Evolutionary conservation across 2,797 vertebrate genomes (phyloP), one percentile per base, ranked within the genome.

Genomic region (Pangasius macronema): DNA sequence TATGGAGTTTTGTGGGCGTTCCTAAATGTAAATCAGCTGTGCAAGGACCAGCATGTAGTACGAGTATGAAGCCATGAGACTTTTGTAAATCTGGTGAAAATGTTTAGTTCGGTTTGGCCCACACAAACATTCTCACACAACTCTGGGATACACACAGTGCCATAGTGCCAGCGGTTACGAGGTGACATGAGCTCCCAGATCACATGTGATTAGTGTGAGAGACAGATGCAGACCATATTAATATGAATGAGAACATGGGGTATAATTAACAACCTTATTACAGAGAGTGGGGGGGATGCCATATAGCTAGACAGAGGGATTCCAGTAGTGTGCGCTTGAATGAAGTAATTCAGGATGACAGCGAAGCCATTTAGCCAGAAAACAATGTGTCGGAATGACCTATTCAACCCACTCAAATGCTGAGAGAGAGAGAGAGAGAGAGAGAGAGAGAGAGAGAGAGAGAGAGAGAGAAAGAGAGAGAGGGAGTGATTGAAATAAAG

Each of bases 211-310:
- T 49, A 88, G 30, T 68, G 73, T 51, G n/a, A 72, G 51, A 80
- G 65, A 51, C 65, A 67, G 87, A 86, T 70, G 61, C 6, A 13
- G 51, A 42, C 39, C 65, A 36, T 83, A 79, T 82, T 86, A 76
- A 87, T 87, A 85, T 61, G 84, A 88, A 86, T 73, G 79, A 89
- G 85, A 81, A 84, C 81, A 82, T 82, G 61, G 83, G 81, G 57
- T 80, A 84, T 87, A 88, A 89, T 88, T 90, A 90, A 89, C 85
- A 86, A 83, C 85, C 85, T 83, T 85, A 89, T 88, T 86, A 89
- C 55, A 27, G 59, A 82, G 83, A 81, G 82, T 6, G 24, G 36
- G 16, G 11, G 42, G 30, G 46, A 3, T 6, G 57, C 8, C 80
- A 27, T 61, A 68, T 63, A 80, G 70, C 51, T 39, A 79, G 42